phyloP scores from a whole-genome alignment of 2,113 vertebrate species.

The Pomatorhinus ruficollis region DNA sequence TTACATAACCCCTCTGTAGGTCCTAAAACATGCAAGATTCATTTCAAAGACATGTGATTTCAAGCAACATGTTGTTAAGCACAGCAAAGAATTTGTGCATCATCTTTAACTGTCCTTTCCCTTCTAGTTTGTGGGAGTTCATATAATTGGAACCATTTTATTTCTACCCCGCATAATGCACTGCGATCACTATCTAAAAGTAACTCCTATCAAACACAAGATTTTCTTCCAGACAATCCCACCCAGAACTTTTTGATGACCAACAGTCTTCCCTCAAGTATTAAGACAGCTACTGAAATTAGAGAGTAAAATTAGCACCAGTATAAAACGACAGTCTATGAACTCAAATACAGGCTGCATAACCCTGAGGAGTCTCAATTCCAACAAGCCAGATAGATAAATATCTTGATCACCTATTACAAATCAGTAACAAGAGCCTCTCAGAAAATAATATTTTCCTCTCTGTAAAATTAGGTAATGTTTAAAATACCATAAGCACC shows the following conservation, averaged over 20 bases:
- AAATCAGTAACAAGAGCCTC: constrained; percentile 25
- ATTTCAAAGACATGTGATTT: not conserved
- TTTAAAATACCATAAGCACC: not conserved
- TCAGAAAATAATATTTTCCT: not conserved
- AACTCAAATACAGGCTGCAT: constrained; percentile 29
- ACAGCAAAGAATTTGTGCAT: not conserved
- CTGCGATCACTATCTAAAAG: constrained; percentile 8
- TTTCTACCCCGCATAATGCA: constrained; percentile 34
- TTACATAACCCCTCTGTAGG: not conserved
- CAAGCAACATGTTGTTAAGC: not conserved
- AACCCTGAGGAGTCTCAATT: not conserved
- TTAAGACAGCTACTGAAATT: constrained; percentile 42
- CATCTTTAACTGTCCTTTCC: not conserved
- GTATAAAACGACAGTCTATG: constrained; percentile 34
- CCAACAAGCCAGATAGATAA: constrained; percentile 37
- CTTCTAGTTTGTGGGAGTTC: constrained; percentile 14
- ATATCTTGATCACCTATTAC: constrained; percentile 22
- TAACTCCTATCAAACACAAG: not conserved
- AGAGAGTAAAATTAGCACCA: constrained; percentile 44
- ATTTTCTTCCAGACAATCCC: constrained; percentile 14
- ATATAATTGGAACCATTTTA: constrained; percentile 34
- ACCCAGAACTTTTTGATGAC: constrained; percentile 7
- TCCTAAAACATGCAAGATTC: not conserved
- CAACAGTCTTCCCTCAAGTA: constrained; percentile 50
- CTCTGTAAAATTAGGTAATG: not conserved